Evolutionary conservation across 2,113 vertebrate genomes (phyloP), one percentile per base, ranked within the genome.

Genomic region (Oncorhynchus clarkii): DNA sequence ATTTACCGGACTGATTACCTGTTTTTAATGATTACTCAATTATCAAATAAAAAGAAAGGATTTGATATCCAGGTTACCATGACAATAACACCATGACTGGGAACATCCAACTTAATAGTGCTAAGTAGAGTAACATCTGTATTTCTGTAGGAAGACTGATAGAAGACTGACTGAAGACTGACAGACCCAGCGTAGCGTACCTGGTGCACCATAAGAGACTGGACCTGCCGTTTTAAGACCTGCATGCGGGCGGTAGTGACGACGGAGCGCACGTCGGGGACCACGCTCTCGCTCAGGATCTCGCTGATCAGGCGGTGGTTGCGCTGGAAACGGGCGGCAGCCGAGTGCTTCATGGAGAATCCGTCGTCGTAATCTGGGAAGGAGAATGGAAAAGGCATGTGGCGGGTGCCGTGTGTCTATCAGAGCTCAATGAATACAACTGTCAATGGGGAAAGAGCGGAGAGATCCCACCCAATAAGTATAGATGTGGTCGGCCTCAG

Each of bases 201-300:
- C 97, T 99, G 98, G 79, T 99, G 98, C 64, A 99, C 97, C 98
- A 99, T 99, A 45, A 99, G 82, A 2, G 97, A 99, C 84, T 99
- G 98, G 82, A 99, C 98, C 89, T 99, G 98, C 27, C 98, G 95
- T 78, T 99, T 99, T 18, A 99, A 96, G 75, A 99, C 98, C 84
- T 99, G 98, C 98, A 99, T 99, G 66, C 98, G 95, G 22, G 97
- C 97, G 0, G 97, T 99, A 16, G 98, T 99, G 72, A 99, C 98
- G 4, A 99, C 98, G 0, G 98, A 99, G 16, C 98, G 96, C 9
- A 99, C 97, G 0, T 99, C 98, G 0, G 98, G 98, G 49, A 99
- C 97, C 3, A 99, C 98, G 0, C 96, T 98, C 84, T 99, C 98
- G 3, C 97, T 99, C 60, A 99, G 93, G 81, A 99, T 99, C 82